These are phyloP conservation scores for Drosophila tanythrix DNA, from an alignment of 2,888 invertebrate genomes.

Conservation along the genomic window DNA sequence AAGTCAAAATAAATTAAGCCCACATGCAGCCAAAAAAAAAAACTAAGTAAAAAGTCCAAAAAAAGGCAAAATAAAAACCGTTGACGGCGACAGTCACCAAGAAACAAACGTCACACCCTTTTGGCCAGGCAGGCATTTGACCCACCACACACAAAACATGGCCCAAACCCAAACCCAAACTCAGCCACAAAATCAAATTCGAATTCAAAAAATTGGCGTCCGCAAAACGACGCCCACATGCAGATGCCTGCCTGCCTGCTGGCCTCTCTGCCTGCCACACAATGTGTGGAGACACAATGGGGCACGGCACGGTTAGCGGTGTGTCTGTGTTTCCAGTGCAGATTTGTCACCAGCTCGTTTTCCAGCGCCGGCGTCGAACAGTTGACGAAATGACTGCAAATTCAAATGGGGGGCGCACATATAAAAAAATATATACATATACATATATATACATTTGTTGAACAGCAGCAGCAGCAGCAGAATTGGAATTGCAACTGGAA, in stretches of 20 bases:
- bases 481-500: constrained; percentile 42
- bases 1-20: constrained; percentile 82
- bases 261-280: constrained; percentile 28
- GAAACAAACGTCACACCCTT: constrained; percentile 77
- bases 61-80: constrained; percentile 49
- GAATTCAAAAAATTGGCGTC: constrained; percentile 58
- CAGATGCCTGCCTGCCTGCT: constrained; percentile 56
- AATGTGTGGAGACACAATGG: constrained; percentile 56
- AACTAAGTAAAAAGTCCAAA: constrained; percentile 25
- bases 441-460: not conserved
- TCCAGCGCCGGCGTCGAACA: constrained; percentile 40
- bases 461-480: constrained; percentile 20
- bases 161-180: constrained; percentile 28
- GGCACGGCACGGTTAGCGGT: constrained; percentile 58
- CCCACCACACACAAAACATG: constrained; percentile 47
- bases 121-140: constrained; percentile 77
- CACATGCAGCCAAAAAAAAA: constrained; percentile 63
- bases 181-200: constrained; percentile 54
- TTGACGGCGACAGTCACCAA: constrained; percentile 70
- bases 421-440: constrained; percentile 9
- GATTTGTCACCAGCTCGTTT: constrained; percentile 78
- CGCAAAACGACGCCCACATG: constrained; percentile 76
- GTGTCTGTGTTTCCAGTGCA: constrained; percentile 23
- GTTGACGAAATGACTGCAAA: constrained; percentile 74
- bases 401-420: constrained; percentile 62